These are phyloP conservation scores for Bombyx mandarina DNA, from an alignment of 1,140 invertebrate species.

Conservation along the genomic window DNA sequence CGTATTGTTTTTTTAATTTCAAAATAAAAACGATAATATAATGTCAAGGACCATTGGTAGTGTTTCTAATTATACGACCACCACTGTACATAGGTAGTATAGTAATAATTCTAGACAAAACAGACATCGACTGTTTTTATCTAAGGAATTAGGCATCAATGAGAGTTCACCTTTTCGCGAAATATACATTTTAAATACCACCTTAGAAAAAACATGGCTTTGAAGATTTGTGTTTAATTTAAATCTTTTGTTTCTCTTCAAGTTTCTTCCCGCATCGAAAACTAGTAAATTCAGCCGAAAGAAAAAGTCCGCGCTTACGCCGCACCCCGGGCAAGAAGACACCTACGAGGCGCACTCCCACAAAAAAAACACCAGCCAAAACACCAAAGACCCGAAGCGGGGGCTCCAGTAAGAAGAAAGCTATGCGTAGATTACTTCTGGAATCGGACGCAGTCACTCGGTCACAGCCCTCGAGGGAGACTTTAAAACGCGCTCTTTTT, in stretches of 20 bases:
- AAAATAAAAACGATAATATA: too few species aligned
- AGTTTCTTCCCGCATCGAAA: conserved; percentile 69
- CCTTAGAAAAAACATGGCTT: conserved; percentile 10
- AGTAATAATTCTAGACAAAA: background rate
- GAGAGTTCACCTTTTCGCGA: conserved; percentile 1
- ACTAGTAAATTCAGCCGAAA: conserved; percentile 46
- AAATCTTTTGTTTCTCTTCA: conserved; percentile 8
- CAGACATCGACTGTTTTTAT: background rate
- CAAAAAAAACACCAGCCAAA: conserved; percentile 61
- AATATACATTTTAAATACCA: conserved; percentile 12
- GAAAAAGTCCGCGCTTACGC: conserved; percentile 59
- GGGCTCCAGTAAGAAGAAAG: conserved; percentile 67
- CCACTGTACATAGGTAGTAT: background rate
- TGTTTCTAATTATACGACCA: too few species aligned
- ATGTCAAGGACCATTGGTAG: too few species aligned
- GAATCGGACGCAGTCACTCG: conserved; percentile 36
- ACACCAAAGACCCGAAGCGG: conserved; percentile 61
- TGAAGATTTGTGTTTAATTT: too few species aligned
- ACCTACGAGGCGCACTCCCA: conserved; percentile 47
- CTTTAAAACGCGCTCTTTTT: conserved; percentile 75
- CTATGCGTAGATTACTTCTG: conserved; percentile 48
- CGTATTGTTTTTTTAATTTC: too few species aligned
- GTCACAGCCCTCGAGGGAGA: conserved; percentile 61
- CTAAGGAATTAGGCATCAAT: background rate
- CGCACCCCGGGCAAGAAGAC: conserved; percentile 61